phyloP scores from a whole-genome alignment of 1,140 invertebrate species.

The Coptotermes formosanus region DNA sequence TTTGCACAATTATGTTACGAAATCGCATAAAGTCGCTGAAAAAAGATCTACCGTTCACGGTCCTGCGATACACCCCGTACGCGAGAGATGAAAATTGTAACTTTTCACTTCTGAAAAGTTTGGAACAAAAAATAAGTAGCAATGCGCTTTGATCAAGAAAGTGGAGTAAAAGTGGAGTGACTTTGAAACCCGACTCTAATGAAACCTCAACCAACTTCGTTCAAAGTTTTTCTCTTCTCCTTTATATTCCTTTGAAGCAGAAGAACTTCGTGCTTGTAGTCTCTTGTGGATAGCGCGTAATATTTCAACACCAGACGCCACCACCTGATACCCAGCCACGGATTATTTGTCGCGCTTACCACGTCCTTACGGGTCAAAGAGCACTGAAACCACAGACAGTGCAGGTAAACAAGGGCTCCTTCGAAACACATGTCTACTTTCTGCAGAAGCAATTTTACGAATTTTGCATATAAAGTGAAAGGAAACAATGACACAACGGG shows the following conservation, averaged over 20 bases:
- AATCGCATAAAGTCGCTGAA: too few relatives aligned
- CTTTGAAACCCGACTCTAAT: not conserved
- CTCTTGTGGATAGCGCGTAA: not conserved
- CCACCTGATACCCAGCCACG: not conserved
- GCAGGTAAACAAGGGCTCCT: too few relatives aligned
- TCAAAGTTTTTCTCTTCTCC: not conserved
- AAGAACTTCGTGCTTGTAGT: not conserved
- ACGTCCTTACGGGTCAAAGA: not conserved
- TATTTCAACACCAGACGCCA: not conserved
- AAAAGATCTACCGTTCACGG: not conserved
- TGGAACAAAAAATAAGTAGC: not conserved
- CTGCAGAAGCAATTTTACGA: too few relatives aligned
- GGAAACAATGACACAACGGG: too few relatives aligned
- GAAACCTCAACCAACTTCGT: slow-evolving; percentile 3
- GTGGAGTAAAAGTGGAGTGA: not conserved
- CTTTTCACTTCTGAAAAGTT: not conserved
- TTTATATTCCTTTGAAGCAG: not conserved
- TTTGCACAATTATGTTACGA: too few relatives aligned
- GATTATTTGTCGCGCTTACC: not conserved
- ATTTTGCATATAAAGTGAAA: too few relatives aligned
- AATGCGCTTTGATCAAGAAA: not conserved
- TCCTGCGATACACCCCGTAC: not conserved
- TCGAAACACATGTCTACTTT: too few relatives aligned
- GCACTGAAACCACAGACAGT: not conserved
- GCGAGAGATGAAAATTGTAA: not conserved